A percentile compares a stretch with the other conserved stretches of the same genome.
These are phyloP conservation scores for Mythimna loreyi DNA, from an alignment of 2,888 invertebrate genomes.

Conservation along the genomic window DNA sequence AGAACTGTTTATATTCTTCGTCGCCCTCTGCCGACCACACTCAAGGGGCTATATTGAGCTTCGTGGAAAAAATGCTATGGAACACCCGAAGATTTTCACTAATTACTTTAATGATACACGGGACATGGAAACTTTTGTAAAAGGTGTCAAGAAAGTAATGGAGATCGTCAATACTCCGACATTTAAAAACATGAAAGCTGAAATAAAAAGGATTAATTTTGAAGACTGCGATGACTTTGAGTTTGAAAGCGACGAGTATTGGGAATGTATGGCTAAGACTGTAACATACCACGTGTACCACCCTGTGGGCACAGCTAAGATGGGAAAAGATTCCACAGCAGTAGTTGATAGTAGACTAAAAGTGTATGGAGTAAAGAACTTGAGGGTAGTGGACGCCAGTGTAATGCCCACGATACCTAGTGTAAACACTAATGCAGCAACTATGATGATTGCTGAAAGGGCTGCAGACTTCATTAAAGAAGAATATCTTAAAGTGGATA, in stretches of 20 bases:
- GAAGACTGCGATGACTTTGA: conserved; percentile 78
- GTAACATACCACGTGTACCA: conserved; percentile 86
- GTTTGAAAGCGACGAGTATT: conserved; percentile 80
- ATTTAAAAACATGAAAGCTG: conserved; percentile 77
- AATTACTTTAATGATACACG: conserved; percentile 83
- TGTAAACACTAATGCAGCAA: conserved; percentile 84
- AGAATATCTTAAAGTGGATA: conserved; percentile 66
- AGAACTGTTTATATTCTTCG: conserved; percentile 82
- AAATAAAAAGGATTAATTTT: conserved; percentile 78
- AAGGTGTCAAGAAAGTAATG: conserved; percentile 77
- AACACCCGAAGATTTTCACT: conserved; percentile 81
- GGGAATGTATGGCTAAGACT: conserved; percentile 86
- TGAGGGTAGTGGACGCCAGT: conserved; percentile 85
- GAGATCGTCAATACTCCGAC: conserved; percentile 79
- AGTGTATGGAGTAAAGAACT: conserved; percentile 75
- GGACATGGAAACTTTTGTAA: conserved; percentile 80
- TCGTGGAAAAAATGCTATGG: conserved; percentile 74
- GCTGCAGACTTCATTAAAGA: conserved; percentile 85
- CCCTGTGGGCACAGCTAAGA: conserved; percentile 85
- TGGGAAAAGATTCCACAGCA: conserved; percentile 80
- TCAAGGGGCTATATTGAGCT: conserved; percentile 81
- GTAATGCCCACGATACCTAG: conserved; percentile 86
- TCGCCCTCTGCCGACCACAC: conserved; percentile 82
- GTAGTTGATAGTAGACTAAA: conserved; percentile 80
- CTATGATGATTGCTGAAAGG: conserved; percentile 87